Evolutionary conservation across 2,888 invertebrate species (phyloP), one percentile per base, ranked within the genome.

Genomic region (Terebella lapidaria): DNA sequence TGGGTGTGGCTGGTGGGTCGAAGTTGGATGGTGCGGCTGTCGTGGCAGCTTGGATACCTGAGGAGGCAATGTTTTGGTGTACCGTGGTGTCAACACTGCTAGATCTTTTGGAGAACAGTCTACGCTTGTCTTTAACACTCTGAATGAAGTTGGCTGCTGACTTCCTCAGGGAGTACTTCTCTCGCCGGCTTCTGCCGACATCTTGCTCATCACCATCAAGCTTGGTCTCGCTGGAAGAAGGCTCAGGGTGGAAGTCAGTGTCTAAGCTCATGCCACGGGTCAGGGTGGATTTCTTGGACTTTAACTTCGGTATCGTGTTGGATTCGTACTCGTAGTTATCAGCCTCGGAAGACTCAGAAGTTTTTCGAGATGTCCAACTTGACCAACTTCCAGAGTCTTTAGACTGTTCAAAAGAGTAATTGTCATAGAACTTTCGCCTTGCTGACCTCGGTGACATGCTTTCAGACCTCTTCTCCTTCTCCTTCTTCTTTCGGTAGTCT

Each of bases 1-100:
- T 22, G n/a, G 49, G 18, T 5, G 5, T 10, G n/a, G 26, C 22
- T 10, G 58, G 58, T n/a, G 54, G 58, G 26, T 53, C 22, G 49
- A 57, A 56, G 26, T 46, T 56, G 26, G 64, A 57, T 10, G 66
- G 66, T 20, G 66, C 66, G 2, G 61, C 66, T 1, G 65, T 62
- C n/a, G 51, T 58, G 3, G 58, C 46, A 4, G 62, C 59, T 18
- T 60, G 57, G 3, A 64, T 53, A 15, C 67, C 68, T 15, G 59
- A 61, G 35, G 47, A 45, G 4, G 61, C 67, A 2, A 65, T 59
- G 3, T 61, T 59, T 3, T 54, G 30, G 4, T 47, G 47, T 10
- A 65, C 58, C 3, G 67, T 61, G 35, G 58, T 66, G 59, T 68
- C 68, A 4, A 68, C 63, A 42, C 65, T 66, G 5, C 27, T 30